Percentiles rank a stretch among this genome's conserved stretches.
phyloP scores from a whole-genome alignment of 2,888 invertebrate genomes.

The Sminthurinus aureus region DNA sequence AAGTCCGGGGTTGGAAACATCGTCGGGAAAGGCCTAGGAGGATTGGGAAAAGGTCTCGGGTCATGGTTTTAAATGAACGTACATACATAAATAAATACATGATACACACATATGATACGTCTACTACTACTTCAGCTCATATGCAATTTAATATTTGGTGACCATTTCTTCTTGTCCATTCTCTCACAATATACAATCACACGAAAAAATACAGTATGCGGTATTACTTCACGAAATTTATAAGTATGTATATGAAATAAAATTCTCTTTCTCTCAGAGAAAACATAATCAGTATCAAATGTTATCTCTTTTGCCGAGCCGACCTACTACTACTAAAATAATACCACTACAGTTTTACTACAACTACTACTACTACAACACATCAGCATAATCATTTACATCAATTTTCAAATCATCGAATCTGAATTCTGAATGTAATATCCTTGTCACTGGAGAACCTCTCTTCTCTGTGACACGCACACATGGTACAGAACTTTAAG shows the following conservation, averaged over 20 bases:
- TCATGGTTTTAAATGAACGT: constrained; percentile 60
- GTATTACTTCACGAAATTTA: background rate
- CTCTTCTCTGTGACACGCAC: too few species aligned
- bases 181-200: background rate
- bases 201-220: background rate
- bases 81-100: background rate
- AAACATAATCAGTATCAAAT: background rate
- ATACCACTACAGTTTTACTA: too few species aligned
- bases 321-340: background rate
- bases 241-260: too few species aligned
- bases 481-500: too few species aligned
- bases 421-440: too few species aligned
- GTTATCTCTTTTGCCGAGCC: background rate
- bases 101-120: background rate
- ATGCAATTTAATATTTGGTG: background rate
- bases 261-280: too few species aligned
- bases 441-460: too few species aligned
- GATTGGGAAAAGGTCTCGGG: constrained; percentile 74
- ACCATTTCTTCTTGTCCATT: background rate
- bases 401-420: background rate
- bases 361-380: background rate
- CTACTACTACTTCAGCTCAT: background rate
- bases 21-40: constrained; percentile 89
- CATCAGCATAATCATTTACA: background rate
- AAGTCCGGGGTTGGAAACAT: constrained; percentile 78